Evolutionary conservation across 2,113 vertebrate species (phyloP), one percentile per base, ranked within the genome.

Genomic region (Peucedramus taeniatus): DNA sequence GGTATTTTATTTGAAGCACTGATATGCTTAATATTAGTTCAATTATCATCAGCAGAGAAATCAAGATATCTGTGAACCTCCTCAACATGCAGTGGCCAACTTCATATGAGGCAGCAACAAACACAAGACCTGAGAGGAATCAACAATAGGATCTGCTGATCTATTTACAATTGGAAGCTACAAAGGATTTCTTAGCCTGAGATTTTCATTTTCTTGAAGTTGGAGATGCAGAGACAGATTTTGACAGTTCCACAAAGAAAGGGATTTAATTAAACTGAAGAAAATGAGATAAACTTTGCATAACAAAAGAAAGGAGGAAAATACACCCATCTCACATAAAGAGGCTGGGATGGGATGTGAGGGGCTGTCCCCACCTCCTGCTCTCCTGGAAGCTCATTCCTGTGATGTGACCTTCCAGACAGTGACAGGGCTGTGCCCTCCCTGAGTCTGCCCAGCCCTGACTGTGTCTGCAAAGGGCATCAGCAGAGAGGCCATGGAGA

Each of bases 221-320:
- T 91, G 53, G 57, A 85, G 84, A 95, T 66, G 49, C 77, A 93
- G 74, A 75, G 79, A 85, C 70, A 93, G 81, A 91, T 94, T 91
- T 42, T 94, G 91, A 93, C 84, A 93, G 71, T 45, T 87, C 68
- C 70, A 88, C 53, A 96, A 87, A 93, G 78, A 54, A 76, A 93
- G 39, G 27, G 49, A 91, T 94, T 96, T 95, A 96, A 96, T 96
- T 91, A 94, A 95, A 95, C 80, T 82, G 84, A 87, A 89, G 87
- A 91, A 97, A 95, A 94, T 72, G 69, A 96, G 61, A 94, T 93
- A 82, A 97, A 93, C 17, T 95, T 94, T 93, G 63, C 93, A 89
- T 88, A 74, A 96, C 39, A 92, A 93, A 94, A 93, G 76, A 70
- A 83, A 80, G 27, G 40, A 90, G 40, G 30, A 81, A 86, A 81